Base-by-base conservation (phyloP, 2,797 vertebrate genomes). In the Mus caroli region DNA sequence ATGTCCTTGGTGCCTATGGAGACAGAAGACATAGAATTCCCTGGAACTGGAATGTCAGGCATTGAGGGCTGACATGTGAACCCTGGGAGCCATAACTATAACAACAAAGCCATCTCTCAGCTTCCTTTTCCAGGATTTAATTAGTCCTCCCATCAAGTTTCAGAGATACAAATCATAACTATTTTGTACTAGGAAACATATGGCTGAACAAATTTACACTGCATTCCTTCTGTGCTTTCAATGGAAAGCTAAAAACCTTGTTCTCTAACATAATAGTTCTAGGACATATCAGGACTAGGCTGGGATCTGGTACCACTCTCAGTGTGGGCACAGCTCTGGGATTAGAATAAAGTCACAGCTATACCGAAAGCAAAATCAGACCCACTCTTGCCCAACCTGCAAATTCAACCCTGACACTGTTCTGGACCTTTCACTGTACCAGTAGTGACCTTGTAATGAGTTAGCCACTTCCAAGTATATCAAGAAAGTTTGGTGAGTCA, bases 401-500 rank as follows among this genome's bases (percentile, higher is more conserved):
- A 75, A 37, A 6, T 71, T 75, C n/a, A 86, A 52, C 1, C 75
- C 43, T 40, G 43, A 80, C 0, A 0, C 34, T 56, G 40, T 24
- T 40, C 3, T n/a, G 31, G 9, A 50, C 43, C 50, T 56, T 76
- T n/a, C 31, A 52, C 28, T 52, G 20, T 1, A 52, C 12, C 28
- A 15, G 5, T 1, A 24, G 8, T 34, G 20, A 12, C 10, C 6
- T n/a, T 60, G 75, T 37, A 79, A 62, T 75, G 40, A 83, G 60
- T 24, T 1, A 6, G 2, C 28, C 54, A 58, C 22, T 13, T n/a
- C 26, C n/a, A 58, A 8, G 22, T 28, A 26, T 13, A 46, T 14
- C 26, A 34, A 43, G n/a, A n/a, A 1, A 0, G 28, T 11, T 64
- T 37, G 4, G 43, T 7, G 6, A 34, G 24, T 31, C 20, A n/a